Base-by-base conservation (phyloP, 2,797 vertebrate genomes). In the Acanthurus lineatus region DNA sequence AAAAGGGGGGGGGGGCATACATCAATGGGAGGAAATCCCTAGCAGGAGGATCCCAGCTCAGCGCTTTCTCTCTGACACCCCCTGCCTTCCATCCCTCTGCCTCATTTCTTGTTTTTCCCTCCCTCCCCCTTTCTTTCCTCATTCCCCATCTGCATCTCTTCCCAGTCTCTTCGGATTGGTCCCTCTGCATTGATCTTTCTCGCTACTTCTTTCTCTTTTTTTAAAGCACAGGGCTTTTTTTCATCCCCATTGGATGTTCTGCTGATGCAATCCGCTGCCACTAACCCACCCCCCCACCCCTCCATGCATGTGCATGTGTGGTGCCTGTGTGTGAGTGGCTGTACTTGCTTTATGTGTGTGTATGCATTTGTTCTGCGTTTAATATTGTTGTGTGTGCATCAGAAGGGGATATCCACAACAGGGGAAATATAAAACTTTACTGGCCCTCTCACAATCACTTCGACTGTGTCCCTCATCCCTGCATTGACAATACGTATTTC, bases 11-110 rank as follows among this genome's bases (percentile, higher is more conserved):
- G 80, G 73, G 81, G 75, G 25, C 17, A 69, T 78, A 89, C 89
- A 91, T 93, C 85, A 91, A 66, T 76, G 63, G 68, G 84, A 94
- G 93, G 94, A 93, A 93, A 95, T 91, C 91, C 94, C 91, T 76
- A 58, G 86, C 85, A 90, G 91, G 90, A 94, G 90, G 83, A 92
- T 92, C 89, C 92, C 87, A 83, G 82, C 82, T 93, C 91, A 92
- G 91, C 86, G 32, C 58, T 89, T 92, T 91, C 82, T 90, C 84
- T 44, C 49, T 57, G 70, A 62, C 73, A 64, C 6, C 72, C 66
- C 70, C 72, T 15, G 28, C 65, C 25, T 28, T 49, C 32, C 59
- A 68, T 69, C 32, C 64, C 72, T 57, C 71, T 56, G 38, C 71
- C 67, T 49, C 48, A 53, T 56, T 72, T 65, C 38, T 79, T n/a